Percentiles rank a stretch among this genome's conserved stretches.
phyloP scores from a whole-genome alignment of 2,113 vertebrate species.

The Thunnus thynnus region DNA sequence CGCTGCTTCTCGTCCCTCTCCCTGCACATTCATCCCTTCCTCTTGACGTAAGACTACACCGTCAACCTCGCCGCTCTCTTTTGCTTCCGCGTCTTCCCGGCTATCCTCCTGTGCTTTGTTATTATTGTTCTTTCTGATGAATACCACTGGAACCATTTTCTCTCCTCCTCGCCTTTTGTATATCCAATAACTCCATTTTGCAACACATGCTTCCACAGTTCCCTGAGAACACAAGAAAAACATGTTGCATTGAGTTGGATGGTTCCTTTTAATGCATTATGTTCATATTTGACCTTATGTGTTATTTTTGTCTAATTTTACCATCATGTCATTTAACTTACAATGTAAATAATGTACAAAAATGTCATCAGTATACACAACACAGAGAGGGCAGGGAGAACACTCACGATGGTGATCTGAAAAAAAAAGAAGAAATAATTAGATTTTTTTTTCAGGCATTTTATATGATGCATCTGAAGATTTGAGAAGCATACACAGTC shows the following conservation, averaged over 20 bases:
- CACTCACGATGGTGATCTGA: neutral
- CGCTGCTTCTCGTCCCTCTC: neutral
- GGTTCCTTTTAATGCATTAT: neutral
- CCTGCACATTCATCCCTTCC: neutral
- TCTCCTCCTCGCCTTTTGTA: neutral
- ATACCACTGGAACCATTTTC: conserved; percentile 23
- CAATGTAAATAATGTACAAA: accelerated
- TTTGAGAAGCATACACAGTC: no score
- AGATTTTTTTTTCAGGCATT: no score
- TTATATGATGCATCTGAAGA: no score
- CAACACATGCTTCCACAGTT: neutral
- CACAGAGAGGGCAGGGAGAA: accelerated
- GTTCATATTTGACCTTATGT: neutral
- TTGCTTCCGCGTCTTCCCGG: neutral
- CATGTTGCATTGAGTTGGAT: neutral
- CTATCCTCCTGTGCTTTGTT: neutral
- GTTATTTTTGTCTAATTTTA: neutral
- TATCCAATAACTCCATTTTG: neutral
- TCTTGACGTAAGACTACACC: neutral
- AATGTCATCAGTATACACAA: accelerated
- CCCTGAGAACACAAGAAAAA: neutral
- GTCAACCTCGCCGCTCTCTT: neutral
- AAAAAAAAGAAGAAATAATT: no score
- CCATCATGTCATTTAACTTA: neutral
- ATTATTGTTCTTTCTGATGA: conserved; percentile 11